A percentile compares a stretch with the other conserved stretches of the same genome.
These are phyloP conservation scores for Ectemnius lituratus DNA, from an alignment of 2,888 invertebrate genomes.

Conservation along the genomic window DNA sequence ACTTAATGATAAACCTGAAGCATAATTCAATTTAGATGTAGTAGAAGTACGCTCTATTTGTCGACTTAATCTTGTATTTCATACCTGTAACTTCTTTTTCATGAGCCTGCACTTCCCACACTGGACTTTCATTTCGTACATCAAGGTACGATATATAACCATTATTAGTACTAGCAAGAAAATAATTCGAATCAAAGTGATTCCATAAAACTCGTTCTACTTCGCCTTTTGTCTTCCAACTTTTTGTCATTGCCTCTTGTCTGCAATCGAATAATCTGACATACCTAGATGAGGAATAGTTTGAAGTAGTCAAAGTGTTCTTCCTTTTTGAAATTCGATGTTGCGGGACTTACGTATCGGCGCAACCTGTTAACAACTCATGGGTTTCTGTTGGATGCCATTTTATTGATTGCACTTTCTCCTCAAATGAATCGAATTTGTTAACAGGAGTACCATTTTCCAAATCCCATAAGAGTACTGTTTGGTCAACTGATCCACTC, in stretches of 20 bases:
- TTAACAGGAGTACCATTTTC: conserved; percentile 88
- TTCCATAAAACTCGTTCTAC: conserved; percentile 94
- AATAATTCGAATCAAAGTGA: conserved; percentile 86
- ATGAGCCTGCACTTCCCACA: conserved; percentile 88
- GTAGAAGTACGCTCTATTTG: not conserved
- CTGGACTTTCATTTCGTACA: conserved; percentile 79
- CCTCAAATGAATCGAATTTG: conserved; percentile 85
- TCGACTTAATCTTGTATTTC: conserved; percentile 3
- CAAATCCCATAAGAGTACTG: conserved; percentile 95
- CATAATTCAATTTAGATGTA: not conserved
- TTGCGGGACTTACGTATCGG: conserved; percentile 79
- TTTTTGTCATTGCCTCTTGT: conserved; percentile 79
- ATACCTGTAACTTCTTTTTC: conserved; percentile 90
- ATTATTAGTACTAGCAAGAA: conserved; percentile 83
- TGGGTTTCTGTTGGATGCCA: conserved; percentile 93
- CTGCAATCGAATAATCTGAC: conserved; percentile 92
- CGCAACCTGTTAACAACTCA: conserved; percentile 89
- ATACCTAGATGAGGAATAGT: conserved; percentile 75
- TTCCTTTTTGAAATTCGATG: too few species aligned
- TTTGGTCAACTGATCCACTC: conserved; percentile 94
- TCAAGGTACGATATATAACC: conserved; percentile 81
- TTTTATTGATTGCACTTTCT: conserved; percentile 90
- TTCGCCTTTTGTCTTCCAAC: conserved; percentile 88
- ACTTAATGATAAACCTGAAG: conserved; percentile 85
- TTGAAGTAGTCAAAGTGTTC: too few species aligned